Evolutionary conservation across 2,797 vertebrate species (phyloP), one percentile per base, ranked within the genome.

Genomic region (Sebastes dallii): DNA sequence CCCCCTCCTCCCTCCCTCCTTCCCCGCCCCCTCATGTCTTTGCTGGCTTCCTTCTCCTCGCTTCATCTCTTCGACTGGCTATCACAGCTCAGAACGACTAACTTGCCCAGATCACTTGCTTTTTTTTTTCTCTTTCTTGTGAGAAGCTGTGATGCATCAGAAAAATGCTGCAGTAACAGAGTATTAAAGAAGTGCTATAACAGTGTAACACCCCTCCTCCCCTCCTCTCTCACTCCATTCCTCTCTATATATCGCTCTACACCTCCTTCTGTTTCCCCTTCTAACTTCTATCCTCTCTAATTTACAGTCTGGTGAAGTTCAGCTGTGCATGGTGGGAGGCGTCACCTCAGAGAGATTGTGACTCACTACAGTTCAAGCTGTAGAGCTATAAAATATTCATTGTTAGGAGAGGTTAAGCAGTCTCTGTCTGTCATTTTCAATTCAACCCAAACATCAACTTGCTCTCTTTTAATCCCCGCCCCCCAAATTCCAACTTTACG

Each of bases 271-370:
- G 86, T 88, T 92, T 92, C 86, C 88, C 87, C 88, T 72, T 66
- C 83, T 81, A 89, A 91, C 89, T 89, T 91, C 65, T 81, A 70
- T 84, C 75, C 79, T 89, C 86, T 93, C 84, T 93, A 91, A 88
- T 94, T 92, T 92, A 85, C 92, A 90, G 91, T 87, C 86, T 91
- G 89, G 75, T 84, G 90, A 84, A 90, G 86, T 89, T 94, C 90
- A 92, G 88, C 91, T 89, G 91, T 66, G 62, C 77, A 55, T 86
- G 78, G 92, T 93, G 88, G 92, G 94, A 93, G 93, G 91, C 86
- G 83, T 88, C 86, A 88, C 90, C 87, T 84, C 86, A 65, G 83
- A 92, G 88, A 90, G 81, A 86, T 77, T 88, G 83, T 94, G 93
- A 94, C 92, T 95, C 93, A 93, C 86, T 60, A 62, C 69, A 83